Base-by-base conservation (phyloP, 1,140 invertebrate genomes). In the Caenorhabditis briggsae region DNA sequence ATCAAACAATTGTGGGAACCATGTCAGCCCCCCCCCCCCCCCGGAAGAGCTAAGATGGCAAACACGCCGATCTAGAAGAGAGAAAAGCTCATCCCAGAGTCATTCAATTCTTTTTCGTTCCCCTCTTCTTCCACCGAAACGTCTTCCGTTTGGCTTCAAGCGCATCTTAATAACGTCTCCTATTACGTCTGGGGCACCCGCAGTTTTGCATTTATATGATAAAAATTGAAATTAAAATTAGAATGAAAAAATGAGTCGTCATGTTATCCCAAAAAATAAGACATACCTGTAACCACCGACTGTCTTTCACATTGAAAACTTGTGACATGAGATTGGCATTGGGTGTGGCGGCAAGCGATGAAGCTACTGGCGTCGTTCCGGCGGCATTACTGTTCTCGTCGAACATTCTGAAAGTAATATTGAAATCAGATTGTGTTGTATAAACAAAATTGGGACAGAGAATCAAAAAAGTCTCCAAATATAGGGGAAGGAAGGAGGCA, bases 251-350 rank as follows among this genome's bases (percentile, higher is more conserved):
- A 82, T 82, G 33, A 65, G 16, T 33, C 33, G 16, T 33, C 33
- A 20, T 53, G 1, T 53, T 74, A 14, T 74, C 46, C 46, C 9
- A 3, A 33, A 3, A 33, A 8, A 25, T 43, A 16, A 43, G 18
- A 12, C 56, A 11, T 23, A 87, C 86, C 82, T 99, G 98, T 88
- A 99, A 95, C 98, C 98, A 99, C 92, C 98, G 95, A 88, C 97
- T 99, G 94, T 99, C 98, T 94, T 99, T 99, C 90, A 96, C 96
- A 94, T 97, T 97, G 88, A 97, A 94, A 92, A 97, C 95, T 94
- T 96, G 97, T 94, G 96, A 97, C 95, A 93, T 88, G 23, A 90
- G 86, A 61, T 61, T 82, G 20, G 85, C 82, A 46, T 82, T 74
- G 82, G 88, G 70, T 58, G 88, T 85, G 43, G 88, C 64, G 55